phyloP scores from a whole-genome alignment of 2,797 vertebrate genomes.

The Bothrops alternatus region DNA sequence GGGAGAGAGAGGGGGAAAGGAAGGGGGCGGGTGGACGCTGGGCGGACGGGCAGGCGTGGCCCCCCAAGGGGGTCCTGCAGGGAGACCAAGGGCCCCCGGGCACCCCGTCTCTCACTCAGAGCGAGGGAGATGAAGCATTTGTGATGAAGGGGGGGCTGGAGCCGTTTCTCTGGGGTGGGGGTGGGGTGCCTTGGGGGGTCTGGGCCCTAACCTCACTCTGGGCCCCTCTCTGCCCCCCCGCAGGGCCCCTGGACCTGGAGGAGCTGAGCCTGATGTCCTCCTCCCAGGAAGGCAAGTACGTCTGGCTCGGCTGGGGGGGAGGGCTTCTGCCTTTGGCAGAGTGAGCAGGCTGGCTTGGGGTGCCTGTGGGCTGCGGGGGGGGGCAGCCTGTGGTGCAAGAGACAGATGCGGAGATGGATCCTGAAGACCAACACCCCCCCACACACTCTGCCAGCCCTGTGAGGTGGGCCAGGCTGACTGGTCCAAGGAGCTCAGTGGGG shows the following conservation, averaged over 20 bases:
- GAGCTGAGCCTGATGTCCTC: conserved; percentile 77
- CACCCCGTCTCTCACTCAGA: neutral
- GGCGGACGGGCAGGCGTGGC: neutral
- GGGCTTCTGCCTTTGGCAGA: neutral
- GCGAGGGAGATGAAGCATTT: too few relatives aligned
- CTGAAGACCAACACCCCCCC: too few relatives aligned
- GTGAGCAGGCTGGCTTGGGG: rapidly evolving
- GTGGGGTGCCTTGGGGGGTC: neutral
- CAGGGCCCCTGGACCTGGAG: conserved; percentile 84
- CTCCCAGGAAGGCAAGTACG: conserved; percentile 80
- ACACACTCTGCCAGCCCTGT: too few relatives aligned
- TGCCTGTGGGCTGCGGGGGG: too few relatives aligned
- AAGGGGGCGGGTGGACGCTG: neutral
- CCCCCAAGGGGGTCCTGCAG: too few relatives aligned
- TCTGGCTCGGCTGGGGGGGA: conserved; percentile 39
- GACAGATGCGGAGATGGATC: too few relatives aligned
- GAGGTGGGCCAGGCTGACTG: too few relatives aligned
- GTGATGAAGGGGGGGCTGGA: neutral
- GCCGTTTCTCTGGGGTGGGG: neutral
- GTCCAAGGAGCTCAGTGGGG: too few relatives aligned
- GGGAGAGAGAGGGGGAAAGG: neutral
- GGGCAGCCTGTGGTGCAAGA: too few relatives aligned
- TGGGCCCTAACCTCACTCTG: rapidly evolving
- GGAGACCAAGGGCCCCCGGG: neutral
- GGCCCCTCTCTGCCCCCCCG: neutral